Base-by-base conservation (phyloP, 2,797 vertebrate species). In the Hippocampus kuda region DNA sequence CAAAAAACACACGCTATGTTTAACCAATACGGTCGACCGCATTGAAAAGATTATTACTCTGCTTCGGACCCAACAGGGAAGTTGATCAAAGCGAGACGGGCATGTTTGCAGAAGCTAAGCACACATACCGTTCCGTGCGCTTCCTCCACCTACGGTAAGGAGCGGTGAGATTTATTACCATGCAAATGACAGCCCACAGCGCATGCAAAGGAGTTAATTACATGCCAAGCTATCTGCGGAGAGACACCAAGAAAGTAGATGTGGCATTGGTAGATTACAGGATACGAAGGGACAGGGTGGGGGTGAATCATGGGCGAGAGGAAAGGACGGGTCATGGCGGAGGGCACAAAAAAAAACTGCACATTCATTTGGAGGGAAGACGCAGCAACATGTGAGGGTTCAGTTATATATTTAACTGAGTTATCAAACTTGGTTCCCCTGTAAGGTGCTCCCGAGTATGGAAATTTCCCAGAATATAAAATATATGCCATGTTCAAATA, bases 141-240 rank as follows among this genome's bases (percentile, higher is more conserved):
- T 63, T 72, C 73, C 66, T 70, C 77, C 72, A 67, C 70, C 77
- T 81, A 84, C 76, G 79, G 77, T 81, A 81, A 86, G 72, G 68
- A 83, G 77, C 16, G 38, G 69, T 70, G 69, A 80, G 77, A 85
- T 88, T 76, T 88, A 88, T 88, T 88, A 88, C 85, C 84, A 86
- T 87, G 82, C 85, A 87, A 87, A 89, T 87, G 86, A 88, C 84
- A 87, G 77, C 81, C 82, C 85, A 81, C 80, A 63, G 76, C 49
- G 75, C 81, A 85, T 85, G 87, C 83, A 86, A 86, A 75, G 82
- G 80, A 87, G 81, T 85, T 87, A 86, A 89, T 89, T 87, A 87
- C 84, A 85, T 87, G 87, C 84, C 86, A 87, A 78, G 77, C 77
- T 86, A 86, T 87, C 83, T 83, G 81, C 87, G 69, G 79, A 80